phyloP scores from a whole-genome alignment of 2,888 invertebrate genomes.

The Amphipoea lucens region DNA sequence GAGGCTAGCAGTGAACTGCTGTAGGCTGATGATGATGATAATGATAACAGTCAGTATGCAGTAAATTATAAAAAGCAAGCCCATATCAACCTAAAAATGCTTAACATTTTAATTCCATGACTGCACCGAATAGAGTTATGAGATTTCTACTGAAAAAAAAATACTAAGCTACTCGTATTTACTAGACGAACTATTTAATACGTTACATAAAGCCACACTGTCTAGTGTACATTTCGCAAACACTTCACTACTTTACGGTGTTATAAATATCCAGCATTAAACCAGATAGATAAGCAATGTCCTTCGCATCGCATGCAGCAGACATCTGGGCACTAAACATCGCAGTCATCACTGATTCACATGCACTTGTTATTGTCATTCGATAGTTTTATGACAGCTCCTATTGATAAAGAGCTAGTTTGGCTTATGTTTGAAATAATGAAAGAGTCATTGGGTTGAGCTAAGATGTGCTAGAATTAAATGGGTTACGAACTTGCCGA shows the following conservation, averaged over 20 bases:
- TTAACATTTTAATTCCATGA: not conserved
- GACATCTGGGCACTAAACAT: slow-evolving; percentile 57
- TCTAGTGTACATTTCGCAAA: slow-evolving; percentile 12
- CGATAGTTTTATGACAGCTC: slow-evolving; percentile 57
- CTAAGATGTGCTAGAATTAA: not conserved
- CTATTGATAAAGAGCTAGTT: slow-evolving; percentile 46
- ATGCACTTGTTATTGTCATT: slow-evolving; percentile 63
- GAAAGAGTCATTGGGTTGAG: slow-evolving; percentile 12
- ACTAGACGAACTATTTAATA: not conserved
- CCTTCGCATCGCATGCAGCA: slow-evolving; percentile 44
- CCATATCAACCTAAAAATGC: not conserved
- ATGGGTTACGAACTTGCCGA: not conserved
- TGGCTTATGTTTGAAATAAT: not conserved
- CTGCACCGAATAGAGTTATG: not conserved
- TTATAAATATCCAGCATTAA: slow-evolving; percentile 34
- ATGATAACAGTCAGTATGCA: not conserved
- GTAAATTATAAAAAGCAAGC: not conserved
- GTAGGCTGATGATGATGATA: too few relatives aligned
- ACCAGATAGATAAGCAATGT: slow-evolving; percentile 54
- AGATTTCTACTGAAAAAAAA: not conserved
- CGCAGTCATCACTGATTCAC: slow-evolving; percentile 38
- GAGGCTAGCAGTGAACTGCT: too few relatives aligned
- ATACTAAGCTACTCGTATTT: not conserved
- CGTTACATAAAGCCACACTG: slow-evolving; percentile 9
- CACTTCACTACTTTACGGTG: slow-evolving; percentile 16